Conservation (phyloP, 2,888 invertebrate species). For the Atrina japonica region DNA sequence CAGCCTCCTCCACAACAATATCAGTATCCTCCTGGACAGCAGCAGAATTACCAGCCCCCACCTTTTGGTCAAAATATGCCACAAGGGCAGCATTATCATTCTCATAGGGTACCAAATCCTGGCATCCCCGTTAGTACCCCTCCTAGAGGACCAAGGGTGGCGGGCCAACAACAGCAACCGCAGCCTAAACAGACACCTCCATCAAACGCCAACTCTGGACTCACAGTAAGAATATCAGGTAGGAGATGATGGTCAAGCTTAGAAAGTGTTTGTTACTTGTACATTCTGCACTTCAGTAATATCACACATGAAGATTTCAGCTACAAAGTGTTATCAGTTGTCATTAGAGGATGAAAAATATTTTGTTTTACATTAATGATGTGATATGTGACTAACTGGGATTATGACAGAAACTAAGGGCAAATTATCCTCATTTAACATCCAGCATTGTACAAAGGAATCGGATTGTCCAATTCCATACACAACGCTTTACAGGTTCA, state of each 20-base stretch:
- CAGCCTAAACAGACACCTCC: conserved; percentile 18
- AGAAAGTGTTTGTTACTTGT: background rate
- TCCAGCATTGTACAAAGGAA: no score
- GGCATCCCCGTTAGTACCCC: conserved; percentile 18
- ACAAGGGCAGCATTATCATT: conserved; percentile 36
- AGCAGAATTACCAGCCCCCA: conserved; percentile 37
- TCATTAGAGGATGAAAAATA: background rate
- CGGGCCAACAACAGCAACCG: conserved; percentile 30
- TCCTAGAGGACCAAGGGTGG: conserved; percentile 31
- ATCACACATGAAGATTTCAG: background rate
- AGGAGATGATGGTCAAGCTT: conserved; percentile 8
- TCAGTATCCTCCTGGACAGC: conserved; percentile 39
- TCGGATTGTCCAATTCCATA: no score
- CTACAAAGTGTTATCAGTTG: background rate
- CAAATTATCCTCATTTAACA: no score
- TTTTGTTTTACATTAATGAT: no score
- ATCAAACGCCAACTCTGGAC: conserved; percentile 29
- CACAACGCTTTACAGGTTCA: no score
- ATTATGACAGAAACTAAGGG: no score
- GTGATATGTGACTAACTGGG: no score
- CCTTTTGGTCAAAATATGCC: conserved; percentile 22
- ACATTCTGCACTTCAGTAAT: background rate
- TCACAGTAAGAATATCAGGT: conserved; percentile 42
- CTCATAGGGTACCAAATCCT: conserved; percentile 32
- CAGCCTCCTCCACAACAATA: conserved; percentile 33